phyloP scores from a whole-genome alignment of 2,888 invertebrate genomes.

The Hartigia nigra region DNA sequence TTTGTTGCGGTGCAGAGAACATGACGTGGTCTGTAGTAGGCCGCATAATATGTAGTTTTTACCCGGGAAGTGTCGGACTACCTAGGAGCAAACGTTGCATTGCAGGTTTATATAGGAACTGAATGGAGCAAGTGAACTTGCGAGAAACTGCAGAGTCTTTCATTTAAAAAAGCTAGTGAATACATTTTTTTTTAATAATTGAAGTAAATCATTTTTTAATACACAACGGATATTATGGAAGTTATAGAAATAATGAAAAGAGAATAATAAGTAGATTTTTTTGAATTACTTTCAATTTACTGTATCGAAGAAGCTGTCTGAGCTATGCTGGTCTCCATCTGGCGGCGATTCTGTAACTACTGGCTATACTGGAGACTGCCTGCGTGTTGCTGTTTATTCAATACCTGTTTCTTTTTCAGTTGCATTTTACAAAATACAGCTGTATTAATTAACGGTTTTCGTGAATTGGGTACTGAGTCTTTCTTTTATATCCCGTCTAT shows the following conservation, averaged over 20 bases:
- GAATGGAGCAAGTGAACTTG: slow-evolving; percentile 14
- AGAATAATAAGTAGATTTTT: not conserved
- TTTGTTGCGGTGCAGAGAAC: slow-evolving; percentile 38
- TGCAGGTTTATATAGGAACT: slow-evolving; percentile 48
- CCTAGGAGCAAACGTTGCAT: not conserved
- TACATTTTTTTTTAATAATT: not conserved
- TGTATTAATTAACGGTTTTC: not conserved
- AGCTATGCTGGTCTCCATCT: not conserved
- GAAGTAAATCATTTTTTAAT: not conserved
- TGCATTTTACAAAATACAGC: not conserved
- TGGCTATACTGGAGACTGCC: not conserved
- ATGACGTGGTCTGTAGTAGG: slow-evolving; percentile 44
- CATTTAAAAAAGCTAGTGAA: not conserved
- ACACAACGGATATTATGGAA: not conserved
- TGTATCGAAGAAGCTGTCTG: not conserved
- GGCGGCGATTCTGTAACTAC: not conserved
- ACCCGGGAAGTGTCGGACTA: slow-evolving; percentile 58
- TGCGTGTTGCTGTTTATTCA: not conserved
- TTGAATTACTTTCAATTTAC: not conserved
- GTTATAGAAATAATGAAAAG: not conserved
- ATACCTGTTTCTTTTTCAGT: not conserved
- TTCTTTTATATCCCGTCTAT: not conserved
- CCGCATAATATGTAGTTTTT: slow-evolving; percentile 46
- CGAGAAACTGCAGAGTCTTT: slow-evolving; percentile 33
- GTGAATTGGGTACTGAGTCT: not conserved